Evolutionary conservation across 2,113 vertebrate species (phyloP).

Genomic region (Ondatra zibethicus): DNA sequence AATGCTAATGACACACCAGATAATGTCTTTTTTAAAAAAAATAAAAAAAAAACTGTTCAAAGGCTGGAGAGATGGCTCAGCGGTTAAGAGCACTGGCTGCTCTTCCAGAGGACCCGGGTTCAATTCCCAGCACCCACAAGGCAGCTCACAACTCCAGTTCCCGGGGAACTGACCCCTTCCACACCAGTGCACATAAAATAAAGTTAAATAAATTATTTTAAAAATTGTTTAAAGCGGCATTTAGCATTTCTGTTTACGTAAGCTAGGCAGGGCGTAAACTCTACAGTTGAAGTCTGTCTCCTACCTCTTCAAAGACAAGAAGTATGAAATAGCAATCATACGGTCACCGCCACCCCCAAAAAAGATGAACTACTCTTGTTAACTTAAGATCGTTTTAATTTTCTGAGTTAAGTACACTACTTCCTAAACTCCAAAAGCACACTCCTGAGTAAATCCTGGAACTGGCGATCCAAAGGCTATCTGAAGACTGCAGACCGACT

Average conservation of each 20-base stretch:
- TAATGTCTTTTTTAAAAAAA: background rate
- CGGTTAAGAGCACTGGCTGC: too few relatives aligned
- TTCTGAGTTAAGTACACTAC: background rate
- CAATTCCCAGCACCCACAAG: too few relatives aligned
- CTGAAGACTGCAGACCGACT: background rate
- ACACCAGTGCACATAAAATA: too few relatives aligned
- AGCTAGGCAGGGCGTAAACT: background rate
- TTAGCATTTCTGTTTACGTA: background rate
- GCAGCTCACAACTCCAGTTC: too few relatives aligned
- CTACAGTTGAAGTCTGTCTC: background rate
- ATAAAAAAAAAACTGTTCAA: too few relatives aligned
- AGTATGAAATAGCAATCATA: background rate
- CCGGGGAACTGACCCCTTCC: too few relatives aligned
- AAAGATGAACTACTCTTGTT: background rate
- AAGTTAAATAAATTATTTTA: too few relatives aligned
- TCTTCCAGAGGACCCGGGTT: too few relatives aligned
- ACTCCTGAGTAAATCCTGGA: background rate
- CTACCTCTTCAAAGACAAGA: background rate
- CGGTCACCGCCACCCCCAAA: background rate
- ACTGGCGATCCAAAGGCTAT: background rate
- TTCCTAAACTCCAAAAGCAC: background rate
- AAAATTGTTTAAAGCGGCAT: too few relatives aligned
- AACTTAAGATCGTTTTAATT: background rate
- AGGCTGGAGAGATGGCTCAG: too few relatives aligned
- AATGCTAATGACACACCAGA: background rate